These are phyloP conservation scores for Sebastes nivosus DNA, from an alignment of 2,797 vertebrate species.

Conservation along the genomic window DNA sequence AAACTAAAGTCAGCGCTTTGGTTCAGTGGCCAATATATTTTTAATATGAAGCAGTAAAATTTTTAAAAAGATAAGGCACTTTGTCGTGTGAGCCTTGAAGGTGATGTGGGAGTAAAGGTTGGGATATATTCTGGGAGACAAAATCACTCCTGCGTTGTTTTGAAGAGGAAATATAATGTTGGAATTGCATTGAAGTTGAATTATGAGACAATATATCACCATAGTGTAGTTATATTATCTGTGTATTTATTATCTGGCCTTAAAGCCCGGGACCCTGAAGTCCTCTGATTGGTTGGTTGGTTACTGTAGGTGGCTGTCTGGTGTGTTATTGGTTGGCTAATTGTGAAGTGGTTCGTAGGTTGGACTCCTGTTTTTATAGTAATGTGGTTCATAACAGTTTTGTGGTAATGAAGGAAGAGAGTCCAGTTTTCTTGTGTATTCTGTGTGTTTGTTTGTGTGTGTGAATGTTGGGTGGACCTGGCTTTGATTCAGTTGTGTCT, in stretches of 20 bases:
- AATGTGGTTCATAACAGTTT: slow-evolving; percentile 44
- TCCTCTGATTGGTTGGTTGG: slow-evolving; percentile 38
- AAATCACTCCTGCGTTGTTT: background rate
- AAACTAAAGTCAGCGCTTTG: slow-evolving; percentile 6
- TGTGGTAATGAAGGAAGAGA: slow-evolving; percentile 51
- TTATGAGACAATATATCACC: background rate
- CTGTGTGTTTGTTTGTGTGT: slow-evolving; percentile 1
- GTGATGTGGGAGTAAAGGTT: background rate
- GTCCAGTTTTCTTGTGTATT: slow-evolving; percentile 2
- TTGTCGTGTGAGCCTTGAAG: slow-evolving; percentile 49
- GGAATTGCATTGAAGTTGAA: background rate
- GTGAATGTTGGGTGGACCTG: slow-evolving; percentile 9
- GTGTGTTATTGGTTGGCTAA: slow-evolving; percentile 14
- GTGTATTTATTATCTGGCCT: slow-evolving; percentile 52
- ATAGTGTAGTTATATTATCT: slow-evolving; percentile 12
- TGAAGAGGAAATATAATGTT: background rate
- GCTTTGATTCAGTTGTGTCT: slow-evolving; percentile 34
- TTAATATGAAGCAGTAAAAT: slow-evolving; percentile 26
- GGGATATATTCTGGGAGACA: background rate
- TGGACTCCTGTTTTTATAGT: slow-evolving; percentile 9
- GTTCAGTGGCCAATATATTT: slow-evolving; percentile 39
- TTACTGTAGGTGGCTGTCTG: slow-evolving; percentile 8
- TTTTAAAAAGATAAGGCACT: slow-evolving; percentile 52
- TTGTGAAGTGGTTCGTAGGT: slow-evolving; percentile 6
- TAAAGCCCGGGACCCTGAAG: slow-evolving; percentile 3